Conservation (phyloP, 1,140 invertebrate genomes). For the Conopomorpha cramerella region DNA sequence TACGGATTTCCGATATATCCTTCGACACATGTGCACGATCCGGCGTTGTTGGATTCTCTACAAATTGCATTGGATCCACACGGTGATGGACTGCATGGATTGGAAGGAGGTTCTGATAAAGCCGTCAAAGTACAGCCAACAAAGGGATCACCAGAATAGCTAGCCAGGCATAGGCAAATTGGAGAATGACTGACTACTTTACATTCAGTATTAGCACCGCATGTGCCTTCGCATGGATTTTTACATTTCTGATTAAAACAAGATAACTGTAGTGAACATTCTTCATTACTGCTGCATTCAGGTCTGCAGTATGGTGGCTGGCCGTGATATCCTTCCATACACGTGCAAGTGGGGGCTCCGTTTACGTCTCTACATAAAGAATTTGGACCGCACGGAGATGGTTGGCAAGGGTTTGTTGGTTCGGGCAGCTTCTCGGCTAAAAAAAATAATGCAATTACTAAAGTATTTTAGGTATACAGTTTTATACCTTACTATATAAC, state of each 20-base stretch:
- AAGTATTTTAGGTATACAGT: constrained; percentile 3
- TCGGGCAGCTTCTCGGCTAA: constrained; percentile 41
- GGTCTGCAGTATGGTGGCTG: constrained; percentile 77
- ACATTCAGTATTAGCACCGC: constrained; percentile 72
- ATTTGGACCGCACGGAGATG: constrained; percentile 82
- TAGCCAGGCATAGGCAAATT: constrained; percentile 69
- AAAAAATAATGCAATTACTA: constrained; percentile 10
- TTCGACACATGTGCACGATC: constrained; percentile 68
- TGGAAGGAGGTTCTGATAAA: constrained; percentile 28
- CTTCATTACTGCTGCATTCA: constrained; percentile 76
- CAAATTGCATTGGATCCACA: constrained; percentile 75
- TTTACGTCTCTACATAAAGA: constrained; percentile 75
- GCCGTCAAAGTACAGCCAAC: constrained; percentile 56
- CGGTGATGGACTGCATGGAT: constrained; percentile 69
- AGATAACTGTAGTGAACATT: constrained; percentile 73
- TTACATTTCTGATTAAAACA: constrained; percentile 75
- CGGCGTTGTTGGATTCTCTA: constrained; percentile 67
- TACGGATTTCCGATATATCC: constrained; percentile 76
- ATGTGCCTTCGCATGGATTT: constrained; percentile 72
- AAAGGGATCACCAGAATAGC: constrained; percentile 70
- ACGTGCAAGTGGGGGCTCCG: constrained; percentile 74
- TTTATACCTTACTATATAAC: no score
- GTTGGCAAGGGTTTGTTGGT: constrained; percentile 70
- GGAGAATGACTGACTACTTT: constrained; percentile 77
- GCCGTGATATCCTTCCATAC: constrained; percentile 76